These are phyloP conservation scores for Eulemur rubriventer DNA, from an alignment of 2,797 vertebrate genomes.

Conservation along the genomic window DNA sequence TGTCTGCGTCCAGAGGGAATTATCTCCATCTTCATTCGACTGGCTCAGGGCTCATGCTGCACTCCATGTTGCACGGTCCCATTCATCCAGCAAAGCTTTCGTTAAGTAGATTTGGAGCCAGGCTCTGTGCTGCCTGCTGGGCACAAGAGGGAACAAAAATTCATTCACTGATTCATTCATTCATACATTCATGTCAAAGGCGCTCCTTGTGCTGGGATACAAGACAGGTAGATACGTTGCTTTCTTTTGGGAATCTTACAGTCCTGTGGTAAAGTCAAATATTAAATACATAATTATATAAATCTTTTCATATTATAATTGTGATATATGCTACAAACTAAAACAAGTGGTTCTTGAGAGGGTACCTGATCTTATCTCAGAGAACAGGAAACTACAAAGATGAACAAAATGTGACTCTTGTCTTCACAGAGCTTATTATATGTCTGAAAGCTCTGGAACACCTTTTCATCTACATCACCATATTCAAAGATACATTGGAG, in stretches of 20 bases:
- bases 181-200: neutral
- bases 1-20: neutral
- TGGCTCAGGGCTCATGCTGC: neutral
- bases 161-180: neutral
- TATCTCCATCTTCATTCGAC: neutral
- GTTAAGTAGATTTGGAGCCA: neutral
- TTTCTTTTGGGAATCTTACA: neutral
- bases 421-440: neutral
- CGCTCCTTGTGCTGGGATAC: neutral
- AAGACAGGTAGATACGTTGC: neutral
- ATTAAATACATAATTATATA: neutral
- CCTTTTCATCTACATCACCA: neutral
- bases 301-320: neutral
- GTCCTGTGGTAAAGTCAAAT: slow-evolving; percentile 13
- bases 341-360: neutral
- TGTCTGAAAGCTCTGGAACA: neutral
- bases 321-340: neutral
- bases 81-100: neutral
- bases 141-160: neutral
- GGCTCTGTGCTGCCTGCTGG: neutral
- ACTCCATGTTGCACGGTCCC: neutral
- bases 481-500: neutral
- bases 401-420: neutral
- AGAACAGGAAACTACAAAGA: neutral
- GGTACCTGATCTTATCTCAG: neutral